Conservation (phyloP, 2,113 vertebrate species). For the Oplegnathus fasciatus region DNA sequence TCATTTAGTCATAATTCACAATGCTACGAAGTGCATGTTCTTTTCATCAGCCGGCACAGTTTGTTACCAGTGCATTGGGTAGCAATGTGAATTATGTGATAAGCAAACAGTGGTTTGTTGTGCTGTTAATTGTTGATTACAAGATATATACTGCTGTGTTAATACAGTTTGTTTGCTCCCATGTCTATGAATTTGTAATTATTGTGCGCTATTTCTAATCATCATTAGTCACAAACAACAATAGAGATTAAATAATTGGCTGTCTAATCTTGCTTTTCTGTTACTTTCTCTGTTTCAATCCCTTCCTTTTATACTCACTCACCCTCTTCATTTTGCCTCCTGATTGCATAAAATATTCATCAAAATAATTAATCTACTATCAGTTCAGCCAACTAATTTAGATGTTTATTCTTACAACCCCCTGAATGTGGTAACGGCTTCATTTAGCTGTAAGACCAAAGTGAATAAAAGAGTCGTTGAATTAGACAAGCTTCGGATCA, state of each 20-base stretch:
- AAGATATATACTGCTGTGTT: constrained; percentile 72
- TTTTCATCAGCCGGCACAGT: constrained; percentile 52
- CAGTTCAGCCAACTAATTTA: constrained; percentile 40
- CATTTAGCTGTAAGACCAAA: constrained; percentile 26
- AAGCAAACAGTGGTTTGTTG: constrained; percentile 61
- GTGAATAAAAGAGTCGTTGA: constrained; percentile 27
- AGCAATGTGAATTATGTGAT: constrained; percentile 74
- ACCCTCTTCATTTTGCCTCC: constrained; percentile 21
- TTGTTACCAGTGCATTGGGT: constrained; percentile 43
- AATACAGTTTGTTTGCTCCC: constrained; percentile 69
- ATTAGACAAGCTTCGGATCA: constrained; percentile 45
- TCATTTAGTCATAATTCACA: constrained; percentile 52
- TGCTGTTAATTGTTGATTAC: constrained; percentile 80
- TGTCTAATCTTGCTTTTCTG: constrained; percentile 61
- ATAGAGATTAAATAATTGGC: constrained; percentile 68
- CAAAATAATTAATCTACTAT: constrained; percentile 40
- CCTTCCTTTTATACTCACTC: constrained; percentile 2
- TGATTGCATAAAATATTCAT: constrained; percentile 49
- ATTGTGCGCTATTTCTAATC: constrained; percentile 69
- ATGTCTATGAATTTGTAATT: constrained; percentile 77
- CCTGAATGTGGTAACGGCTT: constrained; percentile 15
- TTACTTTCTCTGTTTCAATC: constrained; percentile 22
- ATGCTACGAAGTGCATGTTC: constrained; percentile 35
- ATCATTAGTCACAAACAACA: constrained; percentile 75
- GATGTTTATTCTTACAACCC: constrained; percentile 40